Evolutionary conservation across 2,888 invertebrate genomes (phyloP).

Genomic region (Ophion obscuratus): DNA sequence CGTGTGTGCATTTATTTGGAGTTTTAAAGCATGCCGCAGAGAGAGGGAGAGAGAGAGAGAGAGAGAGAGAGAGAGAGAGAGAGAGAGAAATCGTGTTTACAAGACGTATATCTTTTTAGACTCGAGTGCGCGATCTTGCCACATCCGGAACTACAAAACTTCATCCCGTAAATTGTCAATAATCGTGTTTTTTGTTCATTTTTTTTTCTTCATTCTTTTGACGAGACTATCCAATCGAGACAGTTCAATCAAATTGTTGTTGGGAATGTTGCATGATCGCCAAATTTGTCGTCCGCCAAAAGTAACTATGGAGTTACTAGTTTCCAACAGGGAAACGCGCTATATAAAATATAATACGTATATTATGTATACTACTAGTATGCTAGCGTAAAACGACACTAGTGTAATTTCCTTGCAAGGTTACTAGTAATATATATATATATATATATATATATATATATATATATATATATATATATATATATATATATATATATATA

Average conservation of each 20-base stretch:
- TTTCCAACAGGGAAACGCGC: background rate
- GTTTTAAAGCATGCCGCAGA: conserved; percentile 19
- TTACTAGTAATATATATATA: background rate
- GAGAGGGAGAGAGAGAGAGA: conserved; percentile 1
- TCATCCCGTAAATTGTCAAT: background rate
- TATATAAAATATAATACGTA: too few species aligned
- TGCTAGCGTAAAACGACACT: background rate
- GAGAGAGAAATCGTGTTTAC: conserved; percentile 24
- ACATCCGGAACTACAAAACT: conserved; percentile 30
- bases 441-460: too few species aligned
- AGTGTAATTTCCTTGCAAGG: background rate
- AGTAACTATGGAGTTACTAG: background rate
- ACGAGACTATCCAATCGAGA: background rate
- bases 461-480: too few species aligned
- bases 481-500: too few species aligned
- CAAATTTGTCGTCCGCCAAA: background rate
- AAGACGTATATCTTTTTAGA: conserved; percentile 26
- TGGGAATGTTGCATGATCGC: background rate
- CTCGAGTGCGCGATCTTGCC: conserved; percentile 33
- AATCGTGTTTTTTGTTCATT: conserved; percentile 9
- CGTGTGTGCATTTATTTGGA: background rate
- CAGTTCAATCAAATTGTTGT: background rate
- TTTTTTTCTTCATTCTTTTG: background rate
- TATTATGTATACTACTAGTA: too few species aligned
- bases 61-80: conserved; percentile 6